Conservation (phyloP, 2,888 invertebrate species). For the Leptopilina myrica region DNA sequence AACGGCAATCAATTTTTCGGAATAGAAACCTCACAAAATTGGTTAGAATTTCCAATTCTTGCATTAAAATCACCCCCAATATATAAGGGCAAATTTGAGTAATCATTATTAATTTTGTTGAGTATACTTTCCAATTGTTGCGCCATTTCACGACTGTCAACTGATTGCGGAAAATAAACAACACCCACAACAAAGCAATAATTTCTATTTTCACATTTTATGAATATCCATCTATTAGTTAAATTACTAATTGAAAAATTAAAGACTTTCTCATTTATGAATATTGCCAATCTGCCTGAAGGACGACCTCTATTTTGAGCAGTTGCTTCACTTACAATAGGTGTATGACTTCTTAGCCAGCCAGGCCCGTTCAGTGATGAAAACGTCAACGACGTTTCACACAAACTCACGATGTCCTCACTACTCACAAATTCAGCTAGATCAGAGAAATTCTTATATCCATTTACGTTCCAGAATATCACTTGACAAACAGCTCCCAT, state of each 20-base stretch:
- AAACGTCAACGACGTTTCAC: background rate
- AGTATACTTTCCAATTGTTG: background rate
- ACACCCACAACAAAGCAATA: background rate
- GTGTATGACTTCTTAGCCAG: background rate
- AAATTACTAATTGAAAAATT: background rate
- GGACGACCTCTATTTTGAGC: background rate
- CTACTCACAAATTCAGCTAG: background rate
- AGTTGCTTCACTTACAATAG: conserved; percentile 7
- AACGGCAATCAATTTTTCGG: background rate
- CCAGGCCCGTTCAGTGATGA: background rate
- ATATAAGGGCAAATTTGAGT: background rate
- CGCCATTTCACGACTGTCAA: background rate
- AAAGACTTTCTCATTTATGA: background rate
- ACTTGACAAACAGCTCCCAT: too few relatives aligned
- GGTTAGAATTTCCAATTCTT: background rate
- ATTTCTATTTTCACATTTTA: background rate
- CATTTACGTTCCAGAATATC: background rate
- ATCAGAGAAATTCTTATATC: background rate
- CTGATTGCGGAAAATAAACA: conserved; percentile 1
- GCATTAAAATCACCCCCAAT: background rate
- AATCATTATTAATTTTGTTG: background rate
- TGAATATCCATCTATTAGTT: conserved; percentile 4
- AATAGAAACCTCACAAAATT: background rate
- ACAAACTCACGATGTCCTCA: background rate
- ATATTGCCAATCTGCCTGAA: conserved; percentile 1